Percentiles rank a stretch among this genome's conserved stretches.
Conservation (phyloP, 1,140 invertebrate genomes). For the Tetragnatha versicolor region DNA sequence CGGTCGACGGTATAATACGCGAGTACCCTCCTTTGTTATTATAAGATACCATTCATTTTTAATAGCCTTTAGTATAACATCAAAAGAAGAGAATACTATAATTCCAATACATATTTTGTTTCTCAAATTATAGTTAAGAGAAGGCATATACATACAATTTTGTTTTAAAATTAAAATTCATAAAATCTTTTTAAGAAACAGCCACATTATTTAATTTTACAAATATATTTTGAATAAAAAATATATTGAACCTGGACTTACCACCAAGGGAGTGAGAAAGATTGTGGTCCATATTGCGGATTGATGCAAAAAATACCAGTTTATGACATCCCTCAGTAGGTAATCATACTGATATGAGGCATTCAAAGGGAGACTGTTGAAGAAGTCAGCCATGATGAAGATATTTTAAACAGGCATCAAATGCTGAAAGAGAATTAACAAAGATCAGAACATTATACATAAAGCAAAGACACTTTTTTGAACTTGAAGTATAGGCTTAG, state of each 20-base stretch:
- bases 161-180: background rate
- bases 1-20: too few relatives aligned
- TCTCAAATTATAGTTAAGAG: background rate
- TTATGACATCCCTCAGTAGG: slow-evolving; percentile 12
- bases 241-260: background rate
- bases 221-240: background rate
- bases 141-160: background rate
- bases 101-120: background rate
- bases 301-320: slow-evolving; percentile 32
- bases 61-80: background rate
- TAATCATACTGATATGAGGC: slow-evolving; percentile 3
- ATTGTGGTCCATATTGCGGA: slow-evolving; percentile 13
- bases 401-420: too few relatives aligned
- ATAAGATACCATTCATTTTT: too few relatives aligned
- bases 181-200: background rate
- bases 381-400: slow-evolving; percentile 11
- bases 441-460: too few relatives aligned
- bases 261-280: slow-evolving; percentile 20
- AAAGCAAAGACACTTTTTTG: too few relatives aligned
- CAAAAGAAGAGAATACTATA: background rate
- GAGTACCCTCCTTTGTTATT: too few relatives aligned
- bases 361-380: slow-evolving; percentile 1
- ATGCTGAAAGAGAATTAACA: too few relatives aligned
- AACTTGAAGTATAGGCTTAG: too few relatives aligned
- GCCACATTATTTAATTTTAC: background rate